These are phyloP conservation scores for Noctua comes DNA, from an alignment of 2,888 invertebrate species.

Conservation along the genomic window DNA sequence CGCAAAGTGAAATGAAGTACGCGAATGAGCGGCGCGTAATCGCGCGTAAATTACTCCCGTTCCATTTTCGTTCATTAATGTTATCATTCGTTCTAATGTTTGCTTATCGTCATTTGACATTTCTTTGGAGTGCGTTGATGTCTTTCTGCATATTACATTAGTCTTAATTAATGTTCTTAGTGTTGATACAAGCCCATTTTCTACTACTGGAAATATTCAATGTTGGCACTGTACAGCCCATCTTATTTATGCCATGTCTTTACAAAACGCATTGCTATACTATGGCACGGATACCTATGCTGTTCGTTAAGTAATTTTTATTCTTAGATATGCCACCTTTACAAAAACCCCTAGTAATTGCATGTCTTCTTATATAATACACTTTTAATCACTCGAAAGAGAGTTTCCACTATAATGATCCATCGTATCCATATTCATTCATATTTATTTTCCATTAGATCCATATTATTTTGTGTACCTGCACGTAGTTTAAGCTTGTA, in stretches of 20 bases:
- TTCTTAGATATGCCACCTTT: not conserved
- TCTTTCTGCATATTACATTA: not conserved
- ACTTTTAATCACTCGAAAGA: not conserved
- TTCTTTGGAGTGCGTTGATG: constrained; percentile 16
- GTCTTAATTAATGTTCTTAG: not conserved
- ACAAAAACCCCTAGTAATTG: not conserved
- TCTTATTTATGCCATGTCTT: not conserved
- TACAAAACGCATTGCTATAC: not conserved
- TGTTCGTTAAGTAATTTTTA: not conserved
- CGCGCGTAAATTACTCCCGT: constrained; percentile 57
- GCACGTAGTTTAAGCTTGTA: not conserved
- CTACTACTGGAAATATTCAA: not conserved
- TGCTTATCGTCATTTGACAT: constrained; percentile 70
- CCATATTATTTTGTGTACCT: not conserved
- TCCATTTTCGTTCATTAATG: constrained; percentile 56
- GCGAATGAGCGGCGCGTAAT: constrained; percentile 63
- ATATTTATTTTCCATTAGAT: too few relatives aligned
- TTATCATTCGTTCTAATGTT: constrained; percentile 64
- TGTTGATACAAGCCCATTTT: not conserved
- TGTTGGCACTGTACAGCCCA: not conserved
- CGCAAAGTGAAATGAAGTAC: constrained; percentile 62
- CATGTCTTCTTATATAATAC: too few relatives aligned
- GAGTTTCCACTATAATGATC: not conserved
- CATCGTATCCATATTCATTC: too few relatives aligned
- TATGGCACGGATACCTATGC: not conserved